These are phyloP conservation scores for Poeciliopsis occidentalis DNA, from an alignment of 2,113 vertebrate genomes.

Conservation along the genomic window DNA sequence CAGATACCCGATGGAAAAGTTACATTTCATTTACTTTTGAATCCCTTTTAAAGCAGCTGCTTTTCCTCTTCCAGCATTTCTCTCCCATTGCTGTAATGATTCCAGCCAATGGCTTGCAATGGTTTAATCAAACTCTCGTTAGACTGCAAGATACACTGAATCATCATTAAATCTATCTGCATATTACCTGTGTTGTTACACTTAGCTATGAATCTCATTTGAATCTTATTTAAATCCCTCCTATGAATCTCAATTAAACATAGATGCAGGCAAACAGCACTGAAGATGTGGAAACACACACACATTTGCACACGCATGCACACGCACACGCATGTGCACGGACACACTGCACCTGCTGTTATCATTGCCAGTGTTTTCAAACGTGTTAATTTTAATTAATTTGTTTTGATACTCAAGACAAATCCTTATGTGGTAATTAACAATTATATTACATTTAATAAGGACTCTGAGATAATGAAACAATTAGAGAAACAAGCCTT, in stretches of 20 bases:
- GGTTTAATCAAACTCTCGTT: conserved; percentile 68
- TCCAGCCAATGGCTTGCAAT: conserved; percentile 53
- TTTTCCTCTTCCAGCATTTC: conserved; percentile 9
- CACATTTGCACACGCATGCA: conserved; percentile 30
- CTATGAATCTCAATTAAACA: conserved; percentile 75
- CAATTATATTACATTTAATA: conserved; percentile 80
- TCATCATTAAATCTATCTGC: conserved; percentile 74
- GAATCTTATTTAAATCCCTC: conserved; percentile 74
- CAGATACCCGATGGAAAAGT: neutral
- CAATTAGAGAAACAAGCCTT: conserved; percentile 77
- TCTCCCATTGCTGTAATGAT: conserved; percentile 43
- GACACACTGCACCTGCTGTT: conserved; percentile 65
- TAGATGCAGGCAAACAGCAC: conserved; percentile 59
- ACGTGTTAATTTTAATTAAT: conserved; percentile 75
- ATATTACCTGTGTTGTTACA: conserved; percentile 73
- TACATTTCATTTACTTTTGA: conserved; percentile 14
- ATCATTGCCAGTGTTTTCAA: conserved; percentile 69
- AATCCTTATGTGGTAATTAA: conserved; percentile 78
- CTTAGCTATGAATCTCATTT: conserved; percentile 76
- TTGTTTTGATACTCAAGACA: conserved; percentile 80
- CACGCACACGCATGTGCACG: conserved; percentile 7
- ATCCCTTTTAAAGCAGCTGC: conserved; percentile 6
- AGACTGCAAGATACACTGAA: conserved; percentile 65
- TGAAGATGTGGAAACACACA: conserved; percentile 15
- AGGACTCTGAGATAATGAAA: conserved; percentile 79